These are phyloP conservation scores for Drosophila mayri DNA, from an alignment of 1,140 invertebrate species.

Conservation along the genomic window DNA sequence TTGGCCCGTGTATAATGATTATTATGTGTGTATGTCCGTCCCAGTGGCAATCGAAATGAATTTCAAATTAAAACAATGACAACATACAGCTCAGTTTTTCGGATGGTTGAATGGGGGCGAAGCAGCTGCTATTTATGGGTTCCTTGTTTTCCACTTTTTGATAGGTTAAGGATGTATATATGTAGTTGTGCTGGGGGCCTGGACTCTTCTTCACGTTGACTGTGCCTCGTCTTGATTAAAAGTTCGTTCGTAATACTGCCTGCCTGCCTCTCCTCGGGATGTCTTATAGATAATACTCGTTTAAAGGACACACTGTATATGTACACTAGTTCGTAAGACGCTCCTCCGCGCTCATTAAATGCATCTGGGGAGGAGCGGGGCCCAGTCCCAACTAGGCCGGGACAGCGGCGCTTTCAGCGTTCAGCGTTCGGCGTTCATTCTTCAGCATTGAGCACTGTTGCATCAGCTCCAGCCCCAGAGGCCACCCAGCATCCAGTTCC, in stretches of 20 bases:
- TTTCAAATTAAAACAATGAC: slow-evolving; percentile 62
- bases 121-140: slow-evolving; percentile 17
- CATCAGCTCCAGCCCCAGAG: slow-evolving; percentile 63
- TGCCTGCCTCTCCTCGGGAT: slow-evolving; percentile 40
- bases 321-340: slow-evolving; percentile 69
- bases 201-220: slow-evolving; percentile 33
- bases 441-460: slow-evolving; percentile 17
- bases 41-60: slow-evolving; percentile 51
- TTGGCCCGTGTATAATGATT: slow-evolving; percentile 40
- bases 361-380: slow-evolving; percentile 52
- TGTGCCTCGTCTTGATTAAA: slow-evolving; percentile 50
- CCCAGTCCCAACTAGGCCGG: slow-evolving; percentile 72
- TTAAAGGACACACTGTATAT: slow-evolving; percentile 75
- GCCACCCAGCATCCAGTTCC: slow-evolving; percentile 23
- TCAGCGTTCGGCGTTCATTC: slow-evolving; percentile 5
- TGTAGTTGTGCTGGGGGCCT: slow-evolving; percentile 12
- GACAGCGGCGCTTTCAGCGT: slow-evolving; percentile 54
- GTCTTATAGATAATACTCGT: slow-evolving; percentile 77
- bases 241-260: slow-evolving; percentile 70
- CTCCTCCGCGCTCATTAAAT: slow-evolving; percentile 67
- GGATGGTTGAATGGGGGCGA: neutral
- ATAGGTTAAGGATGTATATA: slow-evolving; percentile 18
- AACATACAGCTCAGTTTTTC: slow-evolving; percentile 46
- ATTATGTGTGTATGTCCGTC: slow-evolving; percentile 13
- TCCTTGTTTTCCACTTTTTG: slow-evolving; percentile 12